A percentile compares a stretch with the other conserved stretches of the same genome.
Evolutionary conservation across 2,888 invertebrate species (phyloP).

Genomic region (Caenorhabditis auriculariae): DNA sequence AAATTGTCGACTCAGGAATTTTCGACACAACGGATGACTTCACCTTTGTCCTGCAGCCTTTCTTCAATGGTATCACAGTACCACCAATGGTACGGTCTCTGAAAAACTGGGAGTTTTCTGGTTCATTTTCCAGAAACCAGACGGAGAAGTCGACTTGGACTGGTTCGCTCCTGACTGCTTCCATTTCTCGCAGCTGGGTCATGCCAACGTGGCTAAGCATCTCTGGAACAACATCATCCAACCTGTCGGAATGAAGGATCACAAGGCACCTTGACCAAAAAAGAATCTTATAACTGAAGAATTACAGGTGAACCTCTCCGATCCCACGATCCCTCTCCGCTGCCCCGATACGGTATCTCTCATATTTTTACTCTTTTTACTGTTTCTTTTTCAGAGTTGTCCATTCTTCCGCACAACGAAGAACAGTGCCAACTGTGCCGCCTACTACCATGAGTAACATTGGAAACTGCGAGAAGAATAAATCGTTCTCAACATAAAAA

Average conservation of each 20-base stretch:
- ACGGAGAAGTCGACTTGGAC: slow-evolving; percentile 40
- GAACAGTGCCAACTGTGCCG: slow-evolving; percentile 33
- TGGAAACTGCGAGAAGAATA: too few species aligned
- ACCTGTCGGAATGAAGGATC: slow-evolving; percentile 33
- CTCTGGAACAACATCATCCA: slow-evolving; percentile 46
- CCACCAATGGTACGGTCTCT: slow-evolving; percentile 26
- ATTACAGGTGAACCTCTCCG: slow-evolving; percentile 29
- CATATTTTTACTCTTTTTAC: background rate
- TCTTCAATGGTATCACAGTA: slow-evolving; percentile 40
- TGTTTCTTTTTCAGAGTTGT: slow-evolving; percentile 17
- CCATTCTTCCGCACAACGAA: slow-evolving; percentile 46
- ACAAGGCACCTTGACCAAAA: background rate
- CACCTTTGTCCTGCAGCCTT: slow-evolving; percentile 50
- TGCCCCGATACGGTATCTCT: slow-evolving; percentile 24
- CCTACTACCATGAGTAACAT: too few species aligned
- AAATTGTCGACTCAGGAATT: slow-evolving; percentile 36
- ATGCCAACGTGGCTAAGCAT: slow-evolving; percentile 41
- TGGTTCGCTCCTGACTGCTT: slow-evolving; percentile 54
- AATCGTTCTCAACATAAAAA: too few species aligned
- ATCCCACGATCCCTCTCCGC: slow-evolving; percentile 31
- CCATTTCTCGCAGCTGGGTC: slow-evolving; percentile 48
- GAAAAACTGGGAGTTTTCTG: slow-evolving; percentile 5
- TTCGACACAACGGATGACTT: slow-evolving; percentile 52
- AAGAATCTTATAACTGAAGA: background rate
- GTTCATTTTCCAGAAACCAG: slow-evolving; percentile 8